Evolutionary conservation across 53 echinoderm and acorn worm species (phyloP), one percentile per base, ranked within the genome.

Genomic region (Zoroaster sp.): DNA sequence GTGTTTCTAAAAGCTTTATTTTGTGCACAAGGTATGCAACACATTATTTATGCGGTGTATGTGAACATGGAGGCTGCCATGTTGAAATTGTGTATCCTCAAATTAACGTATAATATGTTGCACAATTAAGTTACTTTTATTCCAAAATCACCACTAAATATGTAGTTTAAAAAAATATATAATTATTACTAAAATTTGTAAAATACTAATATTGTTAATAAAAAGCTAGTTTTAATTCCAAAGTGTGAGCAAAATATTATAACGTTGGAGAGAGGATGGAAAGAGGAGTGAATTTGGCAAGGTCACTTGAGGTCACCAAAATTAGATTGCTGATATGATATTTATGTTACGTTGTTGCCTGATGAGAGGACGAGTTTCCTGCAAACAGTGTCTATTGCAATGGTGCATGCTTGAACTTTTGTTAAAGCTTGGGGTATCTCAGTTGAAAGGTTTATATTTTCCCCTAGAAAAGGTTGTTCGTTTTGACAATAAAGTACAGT

Each of bases 1-100:
- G 49, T 47, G 46, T 35, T 76, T 76, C 47, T 45, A 76, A 76
- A 9, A 76, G 52, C 3, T 35, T 47, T 52, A 14, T 59, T 35
- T 78, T 78, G 78, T 78, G 78, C 78, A 78, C 59, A 23, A 78
- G 7, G 12, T 21, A 63, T 78, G 28, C 17, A 77, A 77, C n/a
- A 38, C 73, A 31, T 40, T 21, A 17, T 40, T 41, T 13, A 8
- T 18, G 8, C 8, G 71, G 7, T 31, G 32, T 18, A 3, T 7
- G 38, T 33, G 12, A 6, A 13, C 82, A 82, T 45, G 68, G 82
- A 82, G 67, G 66, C 44, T 32, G 82, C 82, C 82, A 82, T 82
- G 66, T 82, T 82, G 68, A 15, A 82, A 65, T 30, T 66, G 37
- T 41, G 35, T 42, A 33, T 32, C 46, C 68, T 47, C 49, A 39